A percentile compares a stretch with the other conserved stretches of the same genome.
Conservation (phyloP, 1,140 invertebrate genomes). For the Carcinoscorpius rotundicauda region DNA sequence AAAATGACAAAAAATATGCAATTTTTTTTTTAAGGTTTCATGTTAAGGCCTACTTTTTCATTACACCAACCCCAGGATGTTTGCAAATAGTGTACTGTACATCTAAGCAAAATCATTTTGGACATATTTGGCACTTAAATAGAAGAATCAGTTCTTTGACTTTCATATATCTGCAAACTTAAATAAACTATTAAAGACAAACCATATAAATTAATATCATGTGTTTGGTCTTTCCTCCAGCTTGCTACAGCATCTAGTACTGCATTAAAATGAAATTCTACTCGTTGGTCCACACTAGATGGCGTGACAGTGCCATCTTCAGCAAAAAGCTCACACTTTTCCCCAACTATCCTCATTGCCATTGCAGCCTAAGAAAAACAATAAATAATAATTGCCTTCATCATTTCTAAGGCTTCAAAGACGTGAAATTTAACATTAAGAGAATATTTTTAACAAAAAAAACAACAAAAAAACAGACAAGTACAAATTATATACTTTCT, state of each 20-base stretch:
- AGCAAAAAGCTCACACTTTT: conserved; percentile 28
- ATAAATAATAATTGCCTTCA: not conserved
- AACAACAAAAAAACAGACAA: too few relatives aligned
- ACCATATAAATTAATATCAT: conserved; percentile 30
- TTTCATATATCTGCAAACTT: conserved; percentile 13
- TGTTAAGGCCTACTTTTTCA: too few relatives aligned
- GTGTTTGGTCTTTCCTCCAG: conserved; percentile 25
- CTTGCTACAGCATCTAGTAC: conserved; percentile 31
- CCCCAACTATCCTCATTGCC: conserved; percentile 24
- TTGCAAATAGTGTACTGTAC: conserved; percentile 33
- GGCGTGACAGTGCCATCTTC: conserved; percentile 23
- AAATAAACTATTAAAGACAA: conserved; percentile 10
- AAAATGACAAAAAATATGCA: too few relatives aligned
- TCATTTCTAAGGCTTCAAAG: too few relatives aligned
- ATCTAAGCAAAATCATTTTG: conserved; percentile 32
- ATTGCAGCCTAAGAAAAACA: conserved; percentile 22
- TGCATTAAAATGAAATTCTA: conserved; percentile 35
- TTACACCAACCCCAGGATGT: too few relatives aligned
- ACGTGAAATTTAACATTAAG: too few relatives aligned
- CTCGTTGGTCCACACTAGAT: conserved; percentile 23
- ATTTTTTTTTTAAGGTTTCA: too few relatives aligned
- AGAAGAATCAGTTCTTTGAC: too few relatives aligned
- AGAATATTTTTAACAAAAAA: too few relatives aligned
- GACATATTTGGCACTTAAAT: too few relatives aligned
- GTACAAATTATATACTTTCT: too few relatives aligned